Evolutionary conservation across 2,888 invertebrate genomes (phyloP), one percentile per base, ranked within the genome.

Genomic region (Tipula lateralis): DNA sequence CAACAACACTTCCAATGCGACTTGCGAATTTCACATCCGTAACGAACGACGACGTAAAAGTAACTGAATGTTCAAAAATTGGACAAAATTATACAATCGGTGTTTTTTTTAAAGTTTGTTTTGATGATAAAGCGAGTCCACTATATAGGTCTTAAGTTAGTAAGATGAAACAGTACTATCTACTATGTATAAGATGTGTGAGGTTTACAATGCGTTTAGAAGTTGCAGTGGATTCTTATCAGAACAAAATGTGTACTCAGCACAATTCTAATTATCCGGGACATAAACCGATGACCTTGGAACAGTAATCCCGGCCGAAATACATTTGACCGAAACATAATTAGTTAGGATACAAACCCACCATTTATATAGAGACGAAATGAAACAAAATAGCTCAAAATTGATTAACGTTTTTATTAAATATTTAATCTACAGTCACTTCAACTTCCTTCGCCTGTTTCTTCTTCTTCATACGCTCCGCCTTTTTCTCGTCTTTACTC

Each of bases 401-500:
- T 13, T 39, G 9, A 24, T 66, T 24, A 66, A 66, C 12, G 24
- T 24, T 81, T 82, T 82, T 30, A 32, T 82, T 82, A n/a, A 2
- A n/a, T 82, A 30, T 30, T 9, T 82, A 82, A 82, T 82, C 82
- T 82, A 82, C 13, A 32, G 82, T 82, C 29, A 82, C 82, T 30
- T 82, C 82, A 13, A 82, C 82, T 16, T 32, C 34, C 16, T 34
- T 83, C 7, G 34, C 32, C 19, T 83, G 32, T 3, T 30, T 19
- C 16, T 83, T 83, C 34, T 83, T 83, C 36, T 19, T 83, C 34
- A 34, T 32, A 4, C 83, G 32, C 9, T 92, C 91, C 19, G 91
- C 90, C 87, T 94, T 94, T 87, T 91, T 93, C 87, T 96, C 95
- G 85, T 93, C 92, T 0, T 93, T 90, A 0, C 94, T 93, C 89